Evolutionary conservation across 2,113 vertebrate genomes (phyloP).

Genomic region (Xiphias gladius): DNA sequence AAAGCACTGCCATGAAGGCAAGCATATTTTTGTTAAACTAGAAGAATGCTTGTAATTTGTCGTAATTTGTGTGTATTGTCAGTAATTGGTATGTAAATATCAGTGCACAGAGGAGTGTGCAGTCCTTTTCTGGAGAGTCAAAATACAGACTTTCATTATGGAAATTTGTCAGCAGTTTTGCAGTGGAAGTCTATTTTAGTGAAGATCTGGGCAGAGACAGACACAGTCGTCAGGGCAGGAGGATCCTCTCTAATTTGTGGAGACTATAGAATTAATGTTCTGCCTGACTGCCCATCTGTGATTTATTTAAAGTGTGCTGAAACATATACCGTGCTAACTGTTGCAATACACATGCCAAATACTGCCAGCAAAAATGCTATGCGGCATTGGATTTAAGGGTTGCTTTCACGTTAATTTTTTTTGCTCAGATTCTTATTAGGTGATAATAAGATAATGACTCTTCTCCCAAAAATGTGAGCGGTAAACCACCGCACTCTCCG

Average conservation of each 20-base stretch:
- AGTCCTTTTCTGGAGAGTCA: constrained; percentile 37
- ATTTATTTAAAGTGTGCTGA: constrained; percentile 82
- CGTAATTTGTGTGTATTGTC: constrained; percentile 56
- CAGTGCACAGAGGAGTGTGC: constrained; percentile 31
- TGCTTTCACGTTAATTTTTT: constrained; percentile 75
- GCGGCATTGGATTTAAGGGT: constrained; percentile 63
- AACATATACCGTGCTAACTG: constrained; percentile 72
- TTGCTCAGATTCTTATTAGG: constrained; percentile 83
- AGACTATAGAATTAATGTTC: constrained; percentile 81
- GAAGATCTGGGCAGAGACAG: constrained; percentile 63
- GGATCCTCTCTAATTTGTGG: constrained; percentile 78
- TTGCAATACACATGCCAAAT: constrained; percentile 66
- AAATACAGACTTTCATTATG: constrained; percentile 44
- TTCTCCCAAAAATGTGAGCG: constrained; percentile 72
- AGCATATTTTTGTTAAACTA: constrained; percentile 41
- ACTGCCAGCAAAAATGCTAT: constrained; percentile 59
- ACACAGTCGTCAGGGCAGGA: constrained; percentile 55
- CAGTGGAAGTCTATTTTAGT: constrained; percentile 61
- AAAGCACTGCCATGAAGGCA: constrained; percentile 44
- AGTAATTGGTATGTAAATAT: constrained; percentile 65
- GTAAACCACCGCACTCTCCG: constrained; percentile 74
- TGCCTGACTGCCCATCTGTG: constrained; percentile 77
- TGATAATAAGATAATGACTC: constrained; percentile 84
- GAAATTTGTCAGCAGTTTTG: constrained; percentile 68
- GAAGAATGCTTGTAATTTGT: constrained; percentile 52